Conservation (phyloP, 2,888 invertebrate genomes). For the Caenorhabditis sp. region DNA sequence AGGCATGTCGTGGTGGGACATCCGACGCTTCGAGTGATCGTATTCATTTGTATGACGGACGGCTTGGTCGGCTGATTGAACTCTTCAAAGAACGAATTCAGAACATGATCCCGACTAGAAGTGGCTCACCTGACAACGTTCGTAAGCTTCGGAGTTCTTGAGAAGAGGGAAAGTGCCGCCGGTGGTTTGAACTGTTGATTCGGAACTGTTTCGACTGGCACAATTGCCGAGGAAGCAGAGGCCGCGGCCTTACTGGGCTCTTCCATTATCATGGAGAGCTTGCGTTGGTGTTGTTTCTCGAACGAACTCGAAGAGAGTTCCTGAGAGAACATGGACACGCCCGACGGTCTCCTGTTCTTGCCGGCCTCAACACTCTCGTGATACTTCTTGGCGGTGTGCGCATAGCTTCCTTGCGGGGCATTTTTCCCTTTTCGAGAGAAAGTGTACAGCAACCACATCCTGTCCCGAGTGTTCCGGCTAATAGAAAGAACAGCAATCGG, state of each 20-base stretch:
- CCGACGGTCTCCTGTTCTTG: conserved; percentile 19
- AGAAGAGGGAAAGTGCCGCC: not conserved
- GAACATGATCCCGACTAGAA: not conserved
- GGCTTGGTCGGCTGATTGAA: conserved; percentile 39
- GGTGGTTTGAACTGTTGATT: not conserved
- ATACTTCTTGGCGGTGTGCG: conserved; percentile 54
- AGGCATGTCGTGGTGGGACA: conserved; percentile 40
- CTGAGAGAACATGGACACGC: conserved; percentile 32
- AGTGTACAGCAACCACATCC: conserved; percentile 23
- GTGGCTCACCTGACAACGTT: conserved; percentile 25
- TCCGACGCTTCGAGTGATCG: conserved; percentile 24
- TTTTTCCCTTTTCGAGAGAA: conserved; percentile 24
- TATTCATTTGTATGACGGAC: conserved; percentile 32
- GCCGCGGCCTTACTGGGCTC: conserved; percentile 17
- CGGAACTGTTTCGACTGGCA: not conserved
- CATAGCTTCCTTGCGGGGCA: conserved; percentile 38
- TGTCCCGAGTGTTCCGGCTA: conserved; percentile 30
- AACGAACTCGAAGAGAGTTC: conserved; percentile 15
- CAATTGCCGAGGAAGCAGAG: not conserved
- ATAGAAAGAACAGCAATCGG: conserved; percentile 44
- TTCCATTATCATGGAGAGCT: conserved; percentile 48
- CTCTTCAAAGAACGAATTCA: conserved; percentile 38
- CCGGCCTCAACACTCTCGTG: conserved; percentile 22
- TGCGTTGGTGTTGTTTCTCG: conserved; percentile 2
- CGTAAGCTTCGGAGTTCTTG: conserved; percentile 16